Percentiles rank a stretch among this genome's conserved stretches.
Conservation (phyloP, 2,888 invertebrate genomes). For the Epirrhoe tristata region DNA sequence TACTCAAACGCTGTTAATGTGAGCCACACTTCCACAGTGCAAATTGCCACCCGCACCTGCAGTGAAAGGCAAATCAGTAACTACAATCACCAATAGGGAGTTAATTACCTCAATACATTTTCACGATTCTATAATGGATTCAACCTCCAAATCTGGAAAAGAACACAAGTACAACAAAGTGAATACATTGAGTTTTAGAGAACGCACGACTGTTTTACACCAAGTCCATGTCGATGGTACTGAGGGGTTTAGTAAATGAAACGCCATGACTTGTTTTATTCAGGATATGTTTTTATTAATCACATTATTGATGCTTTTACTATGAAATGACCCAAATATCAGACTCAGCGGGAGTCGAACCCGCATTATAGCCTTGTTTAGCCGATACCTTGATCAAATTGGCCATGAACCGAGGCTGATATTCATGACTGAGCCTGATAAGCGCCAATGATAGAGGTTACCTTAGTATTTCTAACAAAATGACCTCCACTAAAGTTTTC, state of each 20-base stretch:
- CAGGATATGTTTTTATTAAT: conserved; percentile 24
- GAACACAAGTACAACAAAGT: conserved; percentile 86
- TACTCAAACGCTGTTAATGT: conserved; percentile 70
- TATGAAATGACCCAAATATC: not conserved
- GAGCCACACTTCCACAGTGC: conserved; percentile 49
- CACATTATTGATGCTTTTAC: conserved; percentile 2
- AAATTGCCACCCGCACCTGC: conserved; percentile 56
- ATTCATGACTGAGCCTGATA: not conserved
- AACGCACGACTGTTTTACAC: conserved; percentile 82
- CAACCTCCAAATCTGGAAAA: conserved; percentile 85
- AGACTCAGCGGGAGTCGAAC: conserved; percentile 9
- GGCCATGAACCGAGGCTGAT: not conserved
- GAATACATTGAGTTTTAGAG: conserved; percentile 75
- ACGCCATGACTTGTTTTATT: conserved; percentile 27
- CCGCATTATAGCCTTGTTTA: conserved; percentile 2
- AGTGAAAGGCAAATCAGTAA: conserved; percentile 71
- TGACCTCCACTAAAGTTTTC: not conserved
- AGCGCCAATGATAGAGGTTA: not conserved
- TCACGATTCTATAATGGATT: conserved; percentile 84
- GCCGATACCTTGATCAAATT: not conserved
- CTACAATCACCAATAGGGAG: conserved; percentile 84
- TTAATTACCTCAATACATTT: conserved; percentile 85
- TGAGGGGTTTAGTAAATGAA: conserved; percentile 38
- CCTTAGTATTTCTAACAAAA: not conserved
- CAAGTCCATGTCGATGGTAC: conserved; percentile 74